A percentile compares a stretch with the other conserved stretches of the same genome.
phyloP scores from a whole-genome alignment of 1,140 invertebrate species.

The Ladona fulva region DNA sequence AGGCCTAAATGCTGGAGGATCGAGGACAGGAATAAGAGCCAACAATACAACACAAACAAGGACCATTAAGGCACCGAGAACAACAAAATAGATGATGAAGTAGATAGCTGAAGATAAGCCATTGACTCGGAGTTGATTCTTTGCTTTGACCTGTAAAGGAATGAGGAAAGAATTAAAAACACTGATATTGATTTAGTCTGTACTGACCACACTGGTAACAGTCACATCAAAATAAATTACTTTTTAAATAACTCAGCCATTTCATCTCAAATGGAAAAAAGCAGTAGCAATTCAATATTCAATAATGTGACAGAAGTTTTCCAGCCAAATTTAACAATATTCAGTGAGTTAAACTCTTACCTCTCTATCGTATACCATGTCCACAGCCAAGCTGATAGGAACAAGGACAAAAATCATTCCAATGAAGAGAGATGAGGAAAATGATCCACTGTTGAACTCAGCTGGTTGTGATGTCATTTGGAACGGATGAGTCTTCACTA shows the following conservation, averaged over 20 bases:
- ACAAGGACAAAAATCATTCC: constrained; percentile 70
- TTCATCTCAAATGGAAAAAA: too few species aligned
- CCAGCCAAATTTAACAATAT: background rate
- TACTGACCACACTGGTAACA: too few species aligned
- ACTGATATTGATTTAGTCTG: too few species aligned
- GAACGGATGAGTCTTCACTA: constrained; percentile 52
- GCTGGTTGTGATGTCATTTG: constrained; percentile 56
- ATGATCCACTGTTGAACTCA: constrained; percentile 59
- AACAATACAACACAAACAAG: constrained; percentile 56
- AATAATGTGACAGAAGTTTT: too few species aligned
- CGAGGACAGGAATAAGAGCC: constrained; percentile 55
- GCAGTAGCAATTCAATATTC: too few species aligned
- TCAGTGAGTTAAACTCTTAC: constrained; percentile 37
- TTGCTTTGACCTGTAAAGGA: constrained; percentile 61
- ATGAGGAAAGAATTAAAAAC: constrained; percentile 11
- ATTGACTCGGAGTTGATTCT: constrained; percentile 73
- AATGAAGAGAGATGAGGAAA: constrained; percentile 60
- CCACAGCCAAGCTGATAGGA: constrained; percentile 64
- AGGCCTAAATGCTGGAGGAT: constrained; percentile 55
- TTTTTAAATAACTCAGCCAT: too few species aligned
- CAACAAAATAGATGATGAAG: constrained; percentile 64
- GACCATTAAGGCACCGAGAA: constrained; percentile 56
- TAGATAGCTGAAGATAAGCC: constrained; percentile 69
- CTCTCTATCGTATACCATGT: constrained; percentile 75
- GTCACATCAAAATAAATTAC: too few species aligned